phyloP scores from a whole-genome alignment of 2,888 invertebrate species.

The Ichneumoninae sp. region DNA sequence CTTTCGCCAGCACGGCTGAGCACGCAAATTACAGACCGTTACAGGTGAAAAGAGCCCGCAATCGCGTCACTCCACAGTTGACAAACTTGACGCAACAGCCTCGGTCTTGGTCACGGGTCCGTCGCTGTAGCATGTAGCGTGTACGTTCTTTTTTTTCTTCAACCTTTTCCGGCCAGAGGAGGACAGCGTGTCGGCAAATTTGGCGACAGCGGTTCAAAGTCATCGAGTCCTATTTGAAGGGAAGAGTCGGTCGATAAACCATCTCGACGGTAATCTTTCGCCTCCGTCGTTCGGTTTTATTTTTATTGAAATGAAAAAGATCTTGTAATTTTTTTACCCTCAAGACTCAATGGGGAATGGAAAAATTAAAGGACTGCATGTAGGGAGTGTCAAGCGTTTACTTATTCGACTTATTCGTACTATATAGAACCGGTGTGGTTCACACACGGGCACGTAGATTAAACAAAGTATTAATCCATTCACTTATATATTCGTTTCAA shows the following conservation, averaged over 20 bases:
- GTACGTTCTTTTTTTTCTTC: constrained; percentile 1
- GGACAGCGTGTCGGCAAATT: background rate
- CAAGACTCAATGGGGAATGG: too few relatives aligned
- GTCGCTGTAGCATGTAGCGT: background rate
- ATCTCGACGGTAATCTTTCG: background rate
- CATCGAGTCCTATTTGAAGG: background rate
- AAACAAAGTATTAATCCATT: too few relatives aligned
- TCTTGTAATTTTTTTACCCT: background rate
- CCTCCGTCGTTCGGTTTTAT: background rate
- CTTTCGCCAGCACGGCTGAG: constrained; percentile 37
- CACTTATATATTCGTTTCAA: too few relatives aligned
- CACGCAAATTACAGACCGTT: constrained; percentile 67
- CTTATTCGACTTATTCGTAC: too few relatives aligned
- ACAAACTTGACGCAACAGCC: background rate
- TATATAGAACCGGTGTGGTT: too few relatives aligned
- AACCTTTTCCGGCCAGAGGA: background rate
- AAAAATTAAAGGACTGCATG: too few relatives aligned
- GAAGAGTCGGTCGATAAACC: background rate
- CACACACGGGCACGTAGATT: too few relatives aligned
- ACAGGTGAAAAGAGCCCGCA: constrained; percentile 55
- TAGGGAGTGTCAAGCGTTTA: background rate
- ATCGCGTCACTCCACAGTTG: constrained; percentile 6
- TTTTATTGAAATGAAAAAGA: background rate
- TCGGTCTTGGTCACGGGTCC: background rate
- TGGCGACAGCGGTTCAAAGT: background rate